Evolutionary conservation across 2,797 vertebrate species (phyloP).

Genomic region (Smutsia gigantea): DNA sequence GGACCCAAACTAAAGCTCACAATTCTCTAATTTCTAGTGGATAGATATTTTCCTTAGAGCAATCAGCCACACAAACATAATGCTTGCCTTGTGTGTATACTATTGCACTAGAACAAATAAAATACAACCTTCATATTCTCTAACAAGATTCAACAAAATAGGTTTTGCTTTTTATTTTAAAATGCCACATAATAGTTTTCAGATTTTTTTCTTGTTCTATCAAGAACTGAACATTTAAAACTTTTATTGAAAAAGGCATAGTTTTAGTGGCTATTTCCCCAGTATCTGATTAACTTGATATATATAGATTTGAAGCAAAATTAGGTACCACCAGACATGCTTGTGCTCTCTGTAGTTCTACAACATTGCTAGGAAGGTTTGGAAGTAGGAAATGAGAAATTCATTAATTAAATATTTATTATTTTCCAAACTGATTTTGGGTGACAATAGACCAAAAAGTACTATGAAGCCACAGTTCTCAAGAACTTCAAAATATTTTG

Average conservation of each 20-base stretch:
- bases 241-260: background rate
- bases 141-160: background rate
- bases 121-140: background rate
- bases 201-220: background rate
- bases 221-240: background rate
- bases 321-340: background rate
- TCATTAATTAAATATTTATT: background rate
- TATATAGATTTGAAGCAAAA: background rate
- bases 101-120: background rate
- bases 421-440: background rate
- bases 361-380: background rate
- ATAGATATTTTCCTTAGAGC: background rate
- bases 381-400: background rate
- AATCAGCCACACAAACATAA: background rate
- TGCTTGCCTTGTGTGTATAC: background rate
- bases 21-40: background rate
- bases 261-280: background rate
- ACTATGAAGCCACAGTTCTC: background rate
- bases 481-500: background rate
- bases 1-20: background rate
- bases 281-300: background rate
- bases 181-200: background rate
- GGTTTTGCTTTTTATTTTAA: background rate
- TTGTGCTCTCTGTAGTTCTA: background rate
- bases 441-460: fast-evolving